phyloP scores from a whole-genome alignment of 2,888 invertebrate species.

The Mamestra brassicae region DNA sequence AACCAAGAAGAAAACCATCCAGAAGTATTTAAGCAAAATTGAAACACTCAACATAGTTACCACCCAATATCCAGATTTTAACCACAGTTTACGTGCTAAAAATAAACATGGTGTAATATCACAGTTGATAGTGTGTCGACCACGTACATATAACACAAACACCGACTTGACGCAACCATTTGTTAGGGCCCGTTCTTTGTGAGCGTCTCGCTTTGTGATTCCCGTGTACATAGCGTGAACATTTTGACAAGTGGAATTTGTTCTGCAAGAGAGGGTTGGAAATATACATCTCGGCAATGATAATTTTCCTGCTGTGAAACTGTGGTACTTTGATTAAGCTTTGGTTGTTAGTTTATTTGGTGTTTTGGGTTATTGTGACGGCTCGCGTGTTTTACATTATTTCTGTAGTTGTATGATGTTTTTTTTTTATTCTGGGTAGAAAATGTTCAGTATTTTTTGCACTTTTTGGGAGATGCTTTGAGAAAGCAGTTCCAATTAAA shows the following conservation, averaged over 20 bases:
- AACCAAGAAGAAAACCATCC: too few species aligned
- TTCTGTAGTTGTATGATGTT: not conserved
- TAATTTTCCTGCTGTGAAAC: slow-evolving; percentile 73
- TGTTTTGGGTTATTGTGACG: slow-evolving; percentile 37
- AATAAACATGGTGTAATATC: slow-evolving; percentile 76
- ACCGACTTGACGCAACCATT: slow-evolving; percentile 85
- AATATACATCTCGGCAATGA: slow-evolving; percentile 75
- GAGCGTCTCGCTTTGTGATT: slow-evolving; percentile 87
- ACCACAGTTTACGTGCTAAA: slow-evolving; percentile 66
- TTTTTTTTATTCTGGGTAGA: not conserved
- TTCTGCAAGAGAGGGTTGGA: slow-evolving; percentile 80
- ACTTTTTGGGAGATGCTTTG: too few species aligned
- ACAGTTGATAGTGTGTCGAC: slow-evolving; percentile 79
- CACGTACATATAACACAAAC: slow-evolving; percentile 82
- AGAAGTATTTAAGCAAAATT: not conserved
- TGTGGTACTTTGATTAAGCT: slow-evolving; percentile 68
- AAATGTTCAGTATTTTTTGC: not conserved
- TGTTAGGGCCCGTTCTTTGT: slow-evolving; percentile 87
- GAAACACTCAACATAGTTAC: not conserved
- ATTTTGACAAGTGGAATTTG: slow-evolving; percentile 89
- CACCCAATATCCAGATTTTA: slow-evolving; percentile 23
- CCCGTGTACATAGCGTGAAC: slow-evolving; percentile 85
- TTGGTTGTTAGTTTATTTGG: slow-evolving; percentile 37
- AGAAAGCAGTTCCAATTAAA: not conserved
- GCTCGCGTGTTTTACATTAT: not conserved